Conservation (phyloP, 2,888 invertebrate genomes). For the Pterobdella sp. region DNA sequence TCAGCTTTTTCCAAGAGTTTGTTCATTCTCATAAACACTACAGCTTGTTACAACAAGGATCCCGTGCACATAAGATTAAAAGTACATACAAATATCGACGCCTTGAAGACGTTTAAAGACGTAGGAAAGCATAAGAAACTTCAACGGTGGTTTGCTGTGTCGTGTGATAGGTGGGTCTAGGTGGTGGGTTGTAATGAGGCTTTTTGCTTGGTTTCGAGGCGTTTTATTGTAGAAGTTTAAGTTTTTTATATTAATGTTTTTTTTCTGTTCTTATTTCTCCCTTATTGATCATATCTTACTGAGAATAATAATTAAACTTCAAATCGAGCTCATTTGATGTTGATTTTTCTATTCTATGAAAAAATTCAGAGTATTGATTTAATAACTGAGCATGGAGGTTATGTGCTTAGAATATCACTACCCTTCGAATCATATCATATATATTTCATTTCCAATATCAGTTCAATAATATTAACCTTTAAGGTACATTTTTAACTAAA, state of each 20-base stretch:
- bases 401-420: no score
- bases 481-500: no score
- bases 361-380: no score
- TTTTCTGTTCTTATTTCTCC: neutral
- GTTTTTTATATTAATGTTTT: neutral
- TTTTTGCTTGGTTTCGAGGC: neutral
- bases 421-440: no score
- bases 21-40: neutral
- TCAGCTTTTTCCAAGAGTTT: no score
- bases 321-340: no score
- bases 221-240: neutral
- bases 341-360: no score
- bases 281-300: no score
- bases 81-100: slow-evolving; percentile 22
- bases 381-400: no score
- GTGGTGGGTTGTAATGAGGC: neutral
- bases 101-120: slow-evolving; percentile 18
- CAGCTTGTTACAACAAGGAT: neutral
- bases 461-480: no score
- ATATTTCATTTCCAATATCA: no score
- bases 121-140: slow-evolving; percentile 4
- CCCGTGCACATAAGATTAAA: slow-evolving; percentile 20
- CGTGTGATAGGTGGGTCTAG: slow-evolving; percentile 10
- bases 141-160: slow-evolving; percentile 21
- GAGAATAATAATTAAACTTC: no score